phyloP scores from a whole-genome alignment of 2,113 vertebrate species.

The Gavia stellata region DNA sequence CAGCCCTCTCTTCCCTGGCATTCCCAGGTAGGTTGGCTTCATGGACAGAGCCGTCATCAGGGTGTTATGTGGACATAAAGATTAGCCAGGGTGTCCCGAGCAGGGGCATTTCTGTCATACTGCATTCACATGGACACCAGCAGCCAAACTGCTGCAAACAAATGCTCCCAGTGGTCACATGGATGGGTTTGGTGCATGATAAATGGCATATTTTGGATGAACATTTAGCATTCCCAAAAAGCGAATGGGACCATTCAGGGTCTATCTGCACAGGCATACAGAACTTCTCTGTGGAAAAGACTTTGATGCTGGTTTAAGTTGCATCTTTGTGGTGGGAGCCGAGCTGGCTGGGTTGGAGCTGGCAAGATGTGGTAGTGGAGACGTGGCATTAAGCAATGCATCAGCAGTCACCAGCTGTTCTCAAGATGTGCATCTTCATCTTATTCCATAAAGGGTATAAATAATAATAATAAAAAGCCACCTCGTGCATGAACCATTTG shows the following conservation, averaged over 20 bases:
- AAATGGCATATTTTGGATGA: not conserved
- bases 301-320: not conserved
- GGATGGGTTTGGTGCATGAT: rapidly evolving
- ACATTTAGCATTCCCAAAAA: not conserved
- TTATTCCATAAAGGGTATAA: not conserved
- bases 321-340: not conserved
- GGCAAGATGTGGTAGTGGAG: not conserved
- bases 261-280: not conserved
- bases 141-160: not conserved
- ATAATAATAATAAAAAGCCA: not conserved
- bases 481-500: not conserved
- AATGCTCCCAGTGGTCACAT: not conserved
- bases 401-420: not conserved
- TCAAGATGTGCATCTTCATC: not conserved
- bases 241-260: not conserved
- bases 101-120: not conserved
- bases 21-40: not conserved
- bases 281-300: not conserved
- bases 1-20: not conserved
- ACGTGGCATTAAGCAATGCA: not conserved
- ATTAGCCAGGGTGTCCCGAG: not conserved
- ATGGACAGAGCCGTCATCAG: not conserved
- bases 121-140: not conserved
- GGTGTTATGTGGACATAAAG: not conserved
- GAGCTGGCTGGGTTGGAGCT: not conserved